Evolutionary conservation across 1,140 invertebrate species (phyloP).

Genomic region (Portunus trituberculatus): DNA sequence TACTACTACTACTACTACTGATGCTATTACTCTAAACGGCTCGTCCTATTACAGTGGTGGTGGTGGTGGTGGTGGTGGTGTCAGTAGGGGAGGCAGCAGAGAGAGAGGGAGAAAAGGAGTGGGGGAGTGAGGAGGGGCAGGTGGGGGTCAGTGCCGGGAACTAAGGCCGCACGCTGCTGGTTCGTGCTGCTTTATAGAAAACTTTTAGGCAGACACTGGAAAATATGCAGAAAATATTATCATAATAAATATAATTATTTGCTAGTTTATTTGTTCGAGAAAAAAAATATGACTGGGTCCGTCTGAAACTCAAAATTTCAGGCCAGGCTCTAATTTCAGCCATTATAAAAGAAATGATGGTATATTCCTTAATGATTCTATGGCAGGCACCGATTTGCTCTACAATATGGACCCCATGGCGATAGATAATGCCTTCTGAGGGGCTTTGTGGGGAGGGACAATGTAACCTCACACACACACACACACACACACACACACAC

Average conservation of each 20-base stretch:
- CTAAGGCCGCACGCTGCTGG: neutral
- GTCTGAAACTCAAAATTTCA: neutral
- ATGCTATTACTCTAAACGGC: neutral
- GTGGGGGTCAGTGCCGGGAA: neutral
- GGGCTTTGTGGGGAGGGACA: no score
- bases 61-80: constrained; percentile 3
- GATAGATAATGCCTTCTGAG: no score
- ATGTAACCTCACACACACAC: no score
- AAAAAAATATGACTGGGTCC: constrained; percentile 6
- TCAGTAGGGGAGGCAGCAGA: neutral
- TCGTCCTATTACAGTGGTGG: neutral
- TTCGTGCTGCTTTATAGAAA: neutral
- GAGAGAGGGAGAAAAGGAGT: neutral
- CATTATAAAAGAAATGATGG: neutral
- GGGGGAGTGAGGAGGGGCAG: neutral
- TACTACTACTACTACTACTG: neutral
- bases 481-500: no score
- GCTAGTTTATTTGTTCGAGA: neutral
- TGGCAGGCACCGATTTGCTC: no score
- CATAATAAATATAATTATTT: constrained; percentile 25
- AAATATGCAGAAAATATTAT: constrained; percentile 4
- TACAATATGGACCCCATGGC: no score
- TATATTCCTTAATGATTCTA: neutral
- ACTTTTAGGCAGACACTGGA: neutral
- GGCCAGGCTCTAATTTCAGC: neutral